phyloP scores from a whole-genome alignment of 1,140 invertebrate genomes.

The Hycleus phaleratus region DNA sequence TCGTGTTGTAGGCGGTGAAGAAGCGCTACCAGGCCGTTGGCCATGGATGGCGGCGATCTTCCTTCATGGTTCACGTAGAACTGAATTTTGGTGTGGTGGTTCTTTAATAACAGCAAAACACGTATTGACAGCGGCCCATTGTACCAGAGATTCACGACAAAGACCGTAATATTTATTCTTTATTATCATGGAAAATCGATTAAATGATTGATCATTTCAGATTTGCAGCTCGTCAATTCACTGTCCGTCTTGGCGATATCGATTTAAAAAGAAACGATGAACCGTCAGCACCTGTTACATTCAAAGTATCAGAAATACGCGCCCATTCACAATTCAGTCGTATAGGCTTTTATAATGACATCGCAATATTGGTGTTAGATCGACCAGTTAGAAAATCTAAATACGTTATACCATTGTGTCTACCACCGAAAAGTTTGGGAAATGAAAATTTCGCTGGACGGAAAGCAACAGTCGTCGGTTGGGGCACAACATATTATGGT shows the following conservation, averaged over 20 bases:
- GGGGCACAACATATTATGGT: slow-evolving; percentile 81
- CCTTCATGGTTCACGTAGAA: slow-evolving; percentile 72
- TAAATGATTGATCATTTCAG: slow-evolving; percentile 42
- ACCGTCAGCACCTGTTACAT: slow-evolving; percentile 69
- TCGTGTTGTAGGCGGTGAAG: slow-evolving; percentile 82
- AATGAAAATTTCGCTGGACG: slow-evolving; percentile 57
- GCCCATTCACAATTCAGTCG: slow-evolving; percentile 75
- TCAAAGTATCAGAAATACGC: slow-evolving; percentile 64
- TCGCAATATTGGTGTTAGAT: slow-evolving; percentile 70
- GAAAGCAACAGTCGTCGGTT: slow-evolving; percentile 82
- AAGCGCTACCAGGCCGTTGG: slow-evolving; percentile 73
- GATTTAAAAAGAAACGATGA: slow-evolving; percentile 75
- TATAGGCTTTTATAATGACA: slow-evolving; percentile 87
- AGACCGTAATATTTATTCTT: slow-evolving; percentile 56
- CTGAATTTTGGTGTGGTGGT: slow-evolving; percentile 92
- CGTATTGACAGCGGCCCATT: slow-evolving; percentile 87
- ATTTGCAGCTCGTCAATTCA: slow-evolving; percentile 78
- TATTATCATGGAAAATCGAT: not conserved
- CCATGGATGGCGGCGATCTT: slow-evolving; percentile 94
- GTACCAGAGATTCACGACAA: slow-evolving; percentile 76
- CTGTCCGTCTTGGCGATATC: slow-evolving; percentile 79
- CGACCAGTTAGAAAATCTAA: slow-evolving; percentile 66
- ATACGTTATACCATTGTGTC: slow-evolving; percentile 82
- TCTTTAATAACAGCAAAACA: slow-evolving; percentile 73
- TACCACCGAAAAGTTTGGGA: slow-evolving; percentile 56